These are phyloP conservation scores for Orcinus orca DNA, from an alignment of 2,113 vertebrate genomes.

Conservation along the genomic window DNA sequence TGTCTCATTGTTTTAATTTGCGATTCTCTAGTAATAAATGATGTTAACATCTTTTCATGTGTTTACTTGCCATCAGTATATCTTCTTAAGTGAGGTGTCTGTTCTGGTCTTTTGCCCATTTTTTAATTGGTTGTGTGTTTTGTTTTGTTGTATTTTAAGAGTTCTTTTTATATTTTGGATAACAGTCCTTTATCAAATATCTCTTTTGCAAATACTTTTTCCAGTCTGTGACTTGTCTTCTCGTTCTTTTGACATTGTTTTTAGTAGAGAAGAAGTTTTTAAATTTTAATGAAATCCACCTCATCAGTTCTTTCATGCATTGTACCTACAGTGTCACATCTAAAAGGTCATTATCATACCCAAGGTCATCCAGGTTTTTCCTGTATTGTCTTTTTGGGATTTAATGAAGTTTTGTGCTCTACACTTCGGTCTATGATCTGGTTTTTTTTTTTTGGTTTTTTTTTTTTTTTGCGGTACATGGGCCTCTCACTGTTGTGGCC, in stretches of 20 bases:
- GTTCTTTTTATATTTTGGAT: neutral
- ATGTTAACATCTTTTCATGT: neutral
- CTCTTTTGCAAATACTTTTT: neutral
- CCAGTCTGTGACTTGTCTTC: neutral
- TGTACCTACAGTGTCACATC: neutral
- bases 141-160: neutral
- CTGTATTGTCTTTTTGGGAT: neutral
- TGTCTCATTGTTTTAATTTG: neutral
- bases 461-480: too few species aligned
- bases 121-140: neutral
- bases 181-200: neutral
- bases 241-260: neutral
- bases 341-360: neutral
- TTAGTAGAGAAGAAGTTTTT: neutral
- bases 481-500: too few species aligned
- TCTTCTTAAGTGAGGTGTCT: neutral
- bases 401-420: neutral
- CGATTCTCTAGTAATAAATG: neutral
- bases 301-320: neutral
- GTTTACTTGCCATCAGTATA: neutral
- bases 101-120: neutral
- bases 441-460: too few species aligned
- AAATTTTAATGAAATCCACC: neutral
- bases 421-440: neutral
- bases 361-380: neutral